phyloP scores from a whole-genome alignment of 1,140 invertebrate genomes.

The Papilio dardanus region DNA sequence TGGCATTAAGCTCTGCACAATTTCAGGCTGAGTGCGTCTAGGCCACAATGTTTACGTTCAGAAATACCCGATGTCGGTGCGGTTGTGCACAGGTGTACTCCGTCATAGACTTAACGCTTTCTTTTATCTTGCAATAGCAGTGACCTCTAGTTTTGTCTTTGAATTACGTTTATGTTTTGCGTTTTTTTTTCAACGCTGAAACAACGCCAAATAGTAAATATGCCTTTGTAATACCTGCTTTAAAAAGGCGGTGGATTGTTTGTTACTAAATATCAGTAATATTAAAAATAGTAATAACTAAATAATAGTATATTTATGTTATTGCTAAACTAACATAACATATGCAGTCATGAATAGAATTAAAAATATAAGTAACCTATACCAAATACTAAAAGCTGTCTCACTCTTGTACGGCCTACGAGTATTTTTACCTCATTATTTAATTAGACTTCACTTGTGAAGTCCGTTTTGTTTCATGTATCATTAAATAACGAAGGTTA shows the following conservation, averaged over 20 bases:
- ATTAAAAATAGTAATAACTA: too few species aligned
- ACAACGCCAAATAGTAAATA: background rate
- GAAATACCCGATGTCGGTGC: background rate
- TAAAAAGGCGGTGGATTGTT: too few species aligned
- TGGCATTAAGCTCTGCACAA: constrained; percentile 19
- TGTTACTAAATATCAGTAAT: too few species aligned
- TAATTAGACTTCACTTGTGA: background rate
- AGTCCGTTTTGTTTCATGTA: background rate
- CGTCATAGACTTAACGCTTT: constrained; percentile 1
- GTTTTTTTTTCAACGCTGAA: background rate
- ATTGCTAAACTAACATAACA: too few species aligned
- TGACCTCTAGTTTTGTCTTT: background rate
- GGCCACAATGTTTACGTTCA: constrained; percentile 19
- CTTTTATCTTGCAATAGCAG: background rate
- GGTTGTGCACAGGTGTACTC: background rate
- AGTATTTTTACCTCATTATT: background rate
- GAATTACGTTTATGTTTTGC: background rate
- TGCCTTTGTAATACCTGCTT: too few species aligned
- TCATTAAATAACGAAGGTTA: background rate
- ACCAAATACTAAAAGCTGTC: too few species aligned
- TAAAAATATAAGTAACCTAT: too few species aligned
- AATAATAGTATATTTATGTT: too few species aligned
- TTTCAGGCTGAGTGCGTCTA: constrained; percentile 24
- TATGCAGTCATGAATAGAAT: too few species aligned
- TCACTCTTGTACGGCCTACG: too few species aligned